A percentile compares a stretch with the other conserved stretches of the same genome.
Conservation (phyloP, 2,113 vertebrate genomes). For the Colossoma macropomum region DNA sequence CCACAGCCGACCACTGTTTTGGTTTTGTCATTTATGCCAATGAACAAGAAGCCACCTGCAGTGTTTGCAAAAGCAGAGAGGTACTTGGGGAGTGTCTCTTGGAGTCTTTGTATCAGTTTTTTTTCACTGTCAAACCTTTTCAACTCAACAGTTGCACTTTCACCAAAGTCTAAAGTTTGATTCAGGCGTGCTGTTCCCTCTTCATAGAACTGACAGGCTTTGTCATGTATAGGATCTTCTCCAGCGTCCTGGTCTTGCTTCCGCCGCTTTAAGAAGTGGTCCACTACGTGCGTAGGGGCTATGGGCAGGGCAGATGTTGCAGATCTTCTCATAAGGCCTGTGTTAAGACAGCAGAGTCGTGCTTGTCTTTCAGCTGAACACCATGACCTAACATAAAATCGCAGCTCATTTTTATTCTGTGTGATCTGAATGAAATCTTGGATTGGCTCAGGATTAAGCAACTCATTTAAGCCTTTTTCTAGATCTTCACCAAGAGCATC, state of each 20-base stretch:
- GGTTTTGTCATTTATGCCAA: neutral
- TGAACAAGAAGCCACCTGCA: constrained; percentile 2
- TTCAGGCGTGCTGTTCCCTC: neutral
- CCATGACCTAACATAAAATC: neutral
- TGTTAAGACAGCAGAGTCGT: neutral
- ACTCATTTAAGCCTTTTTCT: neutral
- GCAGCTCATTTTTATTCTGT: neutral
- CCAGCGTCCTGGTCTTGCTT: neutral
- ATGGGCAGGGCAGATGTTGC: neutral
- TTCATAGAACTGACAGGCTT: neutral
- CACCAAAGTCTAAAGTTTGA: constrained; percentile 24
- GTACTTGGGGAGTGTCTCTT: neutral
- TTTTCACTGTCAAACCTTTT: neutral
- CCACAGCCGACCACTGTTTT: constrained; percentile 17
- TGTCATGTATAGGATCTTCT: neutral
- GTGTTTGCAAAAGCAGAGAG: constrained; percentile 28
- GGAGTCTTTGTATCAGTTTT: neutral
- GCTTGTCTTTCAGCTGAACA: neutral
- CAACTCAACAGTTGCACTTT: constrained; percentile 8
- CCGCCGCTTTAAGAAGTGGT: neutral
- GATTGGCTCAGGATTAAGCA: neutral
- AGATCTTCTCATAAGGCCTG: constrained; percentile 3
- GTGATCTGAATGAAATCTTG: constrained; percentile 11
- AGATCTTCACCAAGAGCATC: neutral
- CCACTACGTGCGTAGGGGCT: neutral